Evolutionary conservation across 2,888 invertebrate genomes (phyloP).

Genomic region (Ariolimax columbianus): DNA sequence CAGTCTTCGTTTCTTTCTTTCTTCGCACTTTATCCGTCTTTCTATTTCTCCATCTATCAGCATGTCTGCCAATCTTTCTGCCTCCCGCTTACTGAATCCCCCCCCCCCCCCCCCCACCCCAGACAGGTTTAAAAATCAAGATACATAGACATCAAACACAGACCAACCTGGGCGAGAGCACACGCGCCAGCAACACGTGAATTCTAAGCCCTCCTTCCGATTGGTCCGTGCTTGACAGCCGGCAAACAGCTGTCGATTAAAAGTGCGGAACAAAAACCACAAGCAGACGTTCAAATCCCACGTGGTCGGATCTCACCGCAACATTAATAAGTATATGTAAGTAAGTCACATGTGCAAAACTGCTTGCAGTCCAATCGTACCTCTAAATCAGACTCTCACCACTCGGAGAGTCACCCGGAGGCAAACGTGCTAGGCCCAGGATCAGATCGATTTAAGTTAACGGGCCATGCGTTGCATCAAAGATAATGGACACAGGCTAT

Average conservation of each 20-base stretch:
- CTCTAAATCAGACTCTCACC: no score
- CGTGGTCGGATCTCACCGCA: background rate
- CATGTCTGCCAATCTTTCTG: background rate
- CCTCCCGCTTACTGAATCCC: background rate
- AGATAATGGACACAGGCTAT: no score
- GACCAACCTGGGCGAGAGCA: background rate
- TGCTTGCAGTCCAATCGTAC: no score
- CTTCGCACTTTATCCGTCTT: background rate
- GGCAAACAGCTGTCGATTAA: background rate
- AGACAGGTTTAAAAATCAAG: no score
- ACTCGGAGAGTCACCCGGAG: no score
- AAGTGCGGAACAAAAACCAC: background rate
- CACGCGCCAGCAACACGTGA: slow-evolving; percentile 1
- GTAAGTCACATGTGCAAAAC: no score
- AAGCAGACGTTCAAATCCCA: background rate
- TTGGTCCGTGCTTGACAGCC: background rate
- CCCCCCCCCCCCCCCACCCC: background rate
- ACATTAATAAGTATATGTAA: no score
- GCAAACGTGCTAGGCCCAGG: no score
- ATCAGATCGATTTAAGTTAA: no score
- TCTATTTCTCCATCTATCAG: background rate
- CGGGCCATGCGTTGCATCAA: no score
- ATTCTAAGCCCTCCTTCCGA: background rate
- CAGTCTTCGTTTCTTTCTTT: no score
- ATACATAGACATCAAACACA: background rate